Evolutionary conservation across 2,797 vertebrate species (phyloP).

Genomic region (Adelosebastes latens): DNA sequence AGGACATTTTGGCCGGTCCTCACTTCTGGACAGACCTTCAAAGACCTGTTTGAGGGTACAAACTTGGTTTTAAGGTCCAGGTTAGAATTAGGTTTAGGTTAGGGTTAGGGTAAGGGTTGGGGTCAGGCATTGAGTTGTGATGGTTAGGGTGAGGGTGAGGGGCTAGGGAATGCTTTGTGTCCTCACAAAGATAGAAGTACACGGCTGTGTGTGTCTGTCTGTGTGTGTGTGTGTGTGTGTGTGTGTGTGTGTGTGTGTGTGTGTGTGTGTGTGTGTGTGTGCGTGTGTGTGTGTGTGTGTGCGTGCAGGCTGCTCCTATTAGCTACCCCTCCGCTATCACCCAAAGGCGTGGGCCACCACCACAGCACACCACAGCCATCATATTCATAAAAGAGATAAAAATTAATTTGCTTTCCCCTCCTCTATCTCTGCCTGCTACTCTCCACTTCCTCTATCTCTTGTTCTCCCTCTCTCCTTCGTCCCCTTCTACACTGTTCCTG

Average conservation of each 20-base stretch:
- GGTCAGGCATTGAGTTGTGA: too few species aligned
- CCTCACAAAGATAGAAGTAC: too few species aligned
- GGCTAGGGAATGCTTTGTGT: too few species aligned
- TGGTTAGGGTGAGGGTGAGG: too few species aligned
- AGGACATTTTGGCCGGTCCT: too few species aligned
- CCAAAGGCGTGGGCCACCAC: slow-evolving; percentile 44
- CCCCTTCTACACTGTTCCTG: slow-evolving; percentile 8
- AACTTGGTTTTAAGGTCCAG: too few species aligned
- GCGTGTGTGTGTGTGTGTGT: background rate
- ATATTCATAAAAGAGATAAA: slow-evolving; percentile 65
- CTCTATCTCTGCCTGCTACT: slow-evolving; percentile 47
- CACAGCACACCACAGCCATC: slow-evolving; percentile 33
- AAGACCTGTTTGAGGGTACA: too few species aligned
- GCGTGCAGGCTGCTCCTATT: background rate
- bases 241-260: background rate
- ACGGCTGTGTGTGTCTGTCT: too few species aligned
- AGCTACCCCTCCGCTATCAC: slow-evolving; percentile 14
- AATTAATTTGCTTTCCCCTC: slow-evolving; percentile 56
- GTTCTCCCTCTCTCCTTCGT: slow-evolving; percentile 2
- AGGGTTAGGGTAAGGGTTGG: too few species aligned
- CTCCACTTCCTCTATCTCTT: slow-evolving; percentile 33
- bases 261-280: background rate
- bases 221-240: background rate
- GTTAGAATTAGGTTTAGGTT: too few species aligned
- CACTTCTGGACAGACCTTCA: too few species aligned